Percentiles rank a stretch among this genome's conserved stretches.
phyloP scores from a whole-genome alignment of 2,113 vertebrate species.

The Emydura subglobosa region DNA sequence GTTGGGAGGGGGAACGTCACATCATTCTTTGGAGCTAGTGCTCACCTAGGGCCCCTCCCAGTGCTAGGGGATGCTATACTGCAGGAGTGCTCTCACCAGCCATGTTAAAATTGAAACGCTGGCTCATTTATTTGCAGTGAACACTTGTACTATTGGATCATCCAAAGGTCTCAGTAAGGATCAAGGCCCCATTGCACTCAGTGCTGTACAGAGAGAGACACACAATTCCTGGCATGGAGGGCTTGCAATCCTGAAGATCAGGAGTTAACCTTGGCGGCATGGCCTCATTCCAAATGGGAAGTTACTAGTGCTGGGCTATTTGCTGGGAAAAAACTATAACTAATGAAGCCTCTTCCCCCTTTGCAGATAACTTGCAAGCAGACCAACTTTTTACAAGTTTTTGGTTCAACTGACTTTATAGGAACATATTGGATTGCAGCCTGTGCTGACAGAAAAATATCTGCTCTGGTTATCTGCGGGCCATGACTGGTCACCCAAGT shows the following conservation, averaged over 20 bases:
- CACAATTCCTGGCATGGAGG: neutral
- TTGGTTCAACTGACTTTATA: neutral
- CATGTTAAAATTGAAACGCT: too few relatives aligned
- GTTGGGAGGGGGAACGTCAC: neutral
- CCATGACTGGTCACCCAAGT: neutral
- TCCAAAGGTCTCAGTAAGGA: neutral
- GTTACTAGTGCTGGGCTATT: neutral
- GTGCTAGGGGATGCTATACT: neutral
- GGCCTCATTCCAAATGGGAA: neutral
- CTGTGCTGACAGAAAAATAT: neutral
- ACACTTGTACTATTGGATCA: too few relatives aligned
- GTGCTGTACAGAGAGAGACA: neutral
- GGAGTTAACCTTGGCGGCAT: neutral
- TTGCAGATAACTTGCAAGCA: neutral
- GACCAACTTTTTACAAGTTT: neutral
- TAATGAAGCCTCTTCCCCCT: neutral
- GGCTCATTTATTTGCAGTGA: too few relatives aligned
- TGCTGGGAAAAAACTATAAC: neutral
- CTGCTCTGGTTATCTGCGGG: neutral
- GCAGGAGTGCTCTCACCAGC: neutral
- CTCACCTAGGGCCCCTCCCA: neutral
- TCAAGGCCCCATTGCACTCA: neutral
- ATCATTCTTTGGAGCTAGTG: neutral
- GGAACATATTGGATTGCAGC: neutral
- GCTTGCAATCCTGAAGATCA: neutral